These are phyloP conservation scores for Crematogaster levior DNA, from an alignment of 2,888 invertebrate species.

Conservation along the genomic window DNA sequence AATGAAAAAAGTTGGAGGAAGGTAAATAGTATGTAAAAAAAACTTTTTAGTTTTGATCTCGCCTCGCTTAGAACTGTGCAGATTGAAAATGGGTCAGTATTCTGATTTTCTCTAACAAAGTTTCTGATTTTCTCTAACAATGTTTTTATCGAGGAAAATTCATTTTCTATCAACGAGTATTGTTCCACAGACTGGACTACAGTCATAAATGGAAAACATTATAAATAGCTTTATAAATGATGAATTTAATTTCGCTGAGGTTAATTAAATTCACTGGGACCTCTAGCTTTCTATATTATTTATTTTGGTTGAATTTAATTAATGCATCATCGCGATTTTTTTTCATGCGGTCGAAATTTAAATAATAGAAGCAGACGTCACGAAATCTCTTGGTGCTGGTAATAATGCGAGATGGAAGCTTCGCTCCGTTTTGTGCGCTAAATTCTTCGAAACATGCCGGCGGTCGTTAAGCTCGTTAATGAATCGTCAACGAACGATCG, in stretches of 20 bases:
- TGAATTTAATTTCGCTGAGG: slow-evolving; percentile 1
- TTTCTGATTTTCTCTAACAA: background rate
- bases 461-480: slow-evolving; percentile 45
- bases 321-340: background rate
- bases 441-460: slow-evolving; percentile 20
- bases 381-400: background rate
- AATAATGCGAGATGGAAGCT: background rate
- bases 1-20: background rate
- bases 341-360: background rate
- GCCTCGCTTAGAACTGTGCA: background rate
- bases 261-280: slow-evolving; percentile 18
- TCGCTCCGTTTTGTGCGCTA: background rate
- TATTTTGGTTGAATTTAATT: slow-evolving; percentile 25
- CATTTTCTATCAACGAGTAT: background rate
- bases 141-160: slow-evolving; percentile 1
- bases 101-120: background rate
- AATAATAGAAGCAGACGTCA: background rate
- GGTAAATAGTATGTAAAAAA: background rate
- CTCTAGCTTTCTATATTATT: background rate
- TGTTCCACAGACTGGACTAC: background rate
- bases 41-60: background rate
- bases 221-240: slow-evolving; percentile 1
- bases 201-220: slow-evolving; percentile 18
- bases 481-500: slow-evolving; percentile 35
- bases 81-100: background rate